These are phyloP conservation scores for Drosophila aff. DNA, from an alignment of 1,140 invertebrate genomes.

Conservation along the genomic window DNA sequence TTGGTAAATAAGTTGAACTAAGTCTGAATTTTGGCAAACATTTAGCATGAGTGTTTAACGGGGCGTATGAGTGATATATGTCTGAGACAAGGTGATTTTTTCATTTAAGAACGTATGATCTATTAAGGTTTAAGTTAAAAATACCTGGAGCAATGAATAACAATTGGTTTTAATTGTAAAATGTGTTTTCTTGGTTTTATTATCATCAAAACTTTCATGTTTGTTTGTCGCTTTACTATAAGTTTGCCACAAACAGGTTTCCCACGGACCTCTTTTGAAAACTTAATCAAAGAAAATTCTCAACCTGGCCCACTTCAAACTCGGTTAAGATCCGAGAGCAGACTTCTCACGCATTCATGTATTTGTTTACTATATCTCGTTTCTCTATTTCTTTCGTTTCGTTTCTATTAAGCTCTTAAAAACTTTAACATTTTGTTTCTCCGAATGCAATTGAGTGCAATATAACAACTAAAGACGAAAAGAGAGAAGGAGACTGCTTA, in stretches of 20 bases:
- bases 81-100: not conserved
- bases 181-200: not conserved
- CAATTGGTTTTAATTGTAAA: not conserved
- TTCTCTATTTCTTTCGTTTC: no score
- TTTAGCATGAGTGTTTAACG: not conserved
- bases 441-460: no score
- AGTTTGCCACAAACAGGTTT: no score
- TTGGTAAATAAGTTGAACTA: not conserved
- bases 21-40: not conserved
- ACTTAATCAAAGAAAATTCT: not conserved
- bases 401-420: no score
- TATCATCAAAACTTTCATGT: not conserved
- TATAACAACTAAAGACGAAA: no score
- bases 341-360: not conserved
- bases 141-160: no score
- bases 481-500: no score
- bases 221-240: not conserved
- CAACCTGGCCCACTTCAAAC: not conserved
- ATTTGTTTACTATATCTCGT: no score
- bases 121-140: not conserved
- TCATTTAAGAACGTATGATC: no score
- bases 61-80: conserved; percentile 29
- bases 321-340: not conserved
- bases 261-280: not conserved
- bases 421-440: no score